Conservation (phyloP, 2,888 invertebrate genomes). For the Protophormia terraenovae region DNA sequence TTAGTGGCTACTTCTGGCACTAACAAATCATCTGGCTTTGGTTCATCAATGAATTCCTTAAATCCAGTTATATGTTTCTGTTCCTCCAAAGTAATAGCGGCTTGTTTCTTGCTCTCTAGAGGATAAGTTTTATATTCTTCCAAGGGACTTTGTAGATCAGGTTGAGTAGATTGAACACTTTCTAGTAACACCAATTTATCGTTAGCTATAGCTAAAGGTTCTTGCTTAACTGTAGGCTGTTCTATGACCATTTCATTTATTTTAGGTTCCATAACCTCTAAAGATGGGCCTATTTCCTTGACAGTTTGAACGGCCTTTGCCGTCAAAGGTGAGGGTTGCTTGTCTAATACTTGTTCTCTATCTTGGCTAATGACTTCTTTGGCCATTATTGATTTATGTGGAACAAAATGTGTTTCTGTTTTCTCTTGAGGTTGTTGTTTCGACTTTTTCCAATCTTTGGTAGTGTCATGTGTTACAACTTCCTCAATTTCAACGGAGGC, state of each 20-base stretch:
- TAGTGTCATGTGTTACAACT: conserved; percentile 69
- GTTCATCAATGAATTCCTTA: conserved; percentile 81
- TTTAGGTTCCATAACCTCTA: conserved; percentile 71
- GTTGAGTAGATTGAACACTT: conserved; percentile 84
- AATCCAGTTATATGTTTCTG: conserved; percentile 83
- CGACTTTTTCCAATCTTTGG: conserved; percentile 34
- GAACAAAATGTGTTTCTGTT: conserved; percentile 82
- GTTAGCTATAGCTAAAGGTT: conserved; percentile 73
- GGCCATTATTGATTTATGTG: conserved; percentile 83
- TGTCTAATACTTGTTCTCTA: conserved; percentile 82
- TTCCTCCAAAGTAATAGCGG: conserved; percentile 84
- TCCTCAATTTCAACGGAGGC: conserved; percentile 70
- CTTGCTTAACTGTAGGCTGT: conserved; percentile 43
- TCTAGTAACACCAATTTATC: conserved; percentile 82
- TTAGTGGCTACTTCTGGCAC: background rate
- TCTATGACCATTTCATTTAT: conserved; percentile 69
- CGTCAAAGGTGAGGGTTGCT: conserved; percentile 77
- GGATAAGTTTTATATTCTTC: conserved; percentile 81
- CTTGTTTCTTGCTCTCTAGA: conserved; percentile 81
- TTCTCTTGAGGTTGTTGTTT: conserved; percentile 79
- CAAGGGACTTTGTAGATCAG: conserved; percentile 86
- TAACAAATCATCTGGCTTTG: conserved; percentile 24
- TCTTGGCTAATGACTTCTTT: conserved; percentile 84
- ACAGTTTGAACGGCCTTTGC: conserved; percentile 75
- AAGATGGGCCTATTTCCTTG: conserved; percentile 78